Evolutionary conservation across 64 coral and sea anemone genomes (phyloP), one percentile per base, ranked within the genome.

Genomic region (Pocillopora damicornis): DNA sequence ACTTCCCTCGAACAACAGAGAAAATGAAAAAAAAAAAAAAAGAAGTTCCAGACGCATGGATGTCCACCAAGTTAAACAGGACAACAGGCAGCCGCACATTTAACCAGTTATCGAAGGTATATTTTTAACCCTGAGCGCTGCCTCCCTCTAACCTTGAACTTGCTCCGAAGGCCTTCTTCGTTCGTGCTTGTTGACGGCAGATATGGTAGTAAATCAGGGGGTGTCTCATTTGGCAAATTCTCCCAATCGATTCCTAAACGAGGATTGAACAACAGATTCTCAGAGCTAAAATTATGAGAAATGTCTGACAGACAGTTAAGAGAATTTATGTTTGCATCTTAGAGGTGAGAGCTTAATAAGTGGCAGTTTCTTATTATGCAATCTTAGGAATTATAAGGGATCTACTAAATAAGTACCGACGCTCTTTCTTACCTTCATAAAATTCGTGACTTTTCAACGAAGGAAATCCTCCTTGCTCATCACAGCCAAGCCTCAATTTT

Each of bases 141-240:
- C 7, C 1, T 2, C 60, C 20, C 20, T 35, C 71, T 88, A 79
- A 98, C 96, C 91, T 90, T 86, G 75, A 88, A 95, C 79, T 92
- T 92, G n/a, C 96, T 94, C 71, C 88, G 88, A n/a, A 94, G 79
- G 59, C 90, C 96, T 85, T 94, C 93, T 51, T 80, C 87, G 30
- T 87, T 88, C 58, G 80, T 94, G 81, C 88, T 89, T 0, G 88
- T 98, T 14, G 96, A 83, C 13, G 96, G 96, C 20, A 98, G 77
- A 63, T 98, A 98, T 2, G 96, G 96, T 15, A 98, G 88, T 37
- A 98, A 45, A 71, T 89, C 88, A 22, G 93, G 93, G 22, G 93
- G 93, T 20, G 58, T 88, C 22, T 42, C 82, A 23, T 90, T 90
- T 35, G 93, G 90, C 23, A 98, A 83, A 58, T 93, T 90, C 59